Evolutionary conservation across 2,797 vertebrate genomes (phyloP), one percentile per base, ranked within the genome.

Genomic region (Fistularia commersonii): DNA sequence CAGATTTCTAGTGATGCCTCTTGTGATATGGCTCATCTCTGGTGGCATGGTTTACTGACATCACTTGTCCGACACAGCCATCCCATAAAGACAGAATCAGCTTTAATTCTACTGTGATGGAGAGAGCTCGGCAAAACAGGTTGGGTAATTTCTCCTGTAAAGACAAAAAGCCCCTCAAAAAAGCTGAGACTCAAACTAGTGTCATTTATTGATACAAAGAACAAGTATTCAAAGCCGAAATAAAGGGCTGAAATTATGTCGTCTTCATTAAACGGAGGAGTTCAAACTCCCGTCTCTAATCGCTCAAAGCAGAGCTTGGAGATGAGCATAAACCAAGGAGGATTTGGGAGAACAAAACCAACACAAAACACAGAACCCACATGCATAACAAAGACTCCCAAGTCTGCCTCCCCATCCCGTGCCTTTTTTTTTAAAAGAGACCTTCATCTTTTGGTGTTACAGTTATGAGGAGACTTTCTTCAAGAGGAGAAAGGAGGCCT

Each of bases 1-100:
- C 89, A 79, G 84, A 90, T 91, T 91, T 91, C 89, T 62, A 73
- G 81, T 39, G 86, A 90, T 92, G 79, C 80, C 83, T 84, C 69
- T 64, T 35, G 81, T 83, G 87, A 91, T 91, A 90, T 57, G 82
- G 77, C 76, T 83, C 79, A 86, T 88, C 84, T 87, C 79, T 81
- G 77, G 77, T 84, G 84, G 79, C 79, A 65, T 60, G 73, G 76
- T 83, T 82, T 74, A 81, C 81, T 80, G 82, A 80, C 81, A 88
- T 83, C 83, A 81, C 77, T 73, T 71, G 65, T 77, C 73, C 68
- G 69, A 69, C 53, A 60, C 66, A 54, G 60, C 61, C 57, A 49
- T 68, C 62, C 49, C 47, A 65, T 66, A 51, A 64, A 65, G 64
- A 72, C 63, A 45, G 41, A 72, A 68, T 13, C 57, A 54, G 52